phyloP scores from a whole-genome alignment of 2,113 vertebrate genomes.

The western clawed frog (Xenopus tropicalis) region DNA sequence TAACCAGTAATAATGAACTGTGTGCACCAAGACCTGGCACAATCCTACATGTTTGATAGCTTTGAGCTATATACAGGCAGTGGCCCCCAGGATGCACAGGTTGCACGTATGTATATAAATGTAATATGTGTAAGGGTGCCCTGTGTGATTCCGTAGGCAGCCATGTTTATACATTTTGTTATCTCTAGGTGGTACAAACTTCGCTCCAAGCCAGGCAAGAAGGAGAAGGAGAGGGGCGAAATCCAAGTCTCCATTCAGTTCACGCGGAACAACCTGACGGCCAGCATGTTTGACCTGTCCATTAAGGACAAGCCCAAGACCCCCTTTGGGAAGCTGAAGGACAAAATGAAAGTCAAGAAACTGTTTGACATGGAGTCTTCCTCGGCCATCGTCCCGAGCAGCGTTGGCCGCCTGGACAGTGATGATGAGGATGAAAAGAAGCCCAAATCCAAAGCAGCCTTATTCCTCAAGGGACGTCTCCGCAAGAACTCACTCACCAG shows the following conservation, averaged over 20 bases:
- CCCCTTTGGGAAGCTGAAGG: slow-evolving; percentile 85
- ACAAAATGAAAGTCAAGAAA: slow-evolving; percentile 85
- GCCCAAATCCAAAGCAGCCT: slow-evolving; percentile 80
- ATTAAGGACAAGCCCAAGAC: slow-evolving; percentile 85
- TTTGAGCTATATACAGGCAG: no score
- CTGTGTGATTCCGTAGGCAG: no score
- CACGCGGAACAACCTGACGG: slow-evolving; percentile 83
- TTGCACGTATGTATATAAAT: no score
- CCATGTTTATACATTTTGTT: not conserved
- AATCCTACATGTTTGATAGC: no score
- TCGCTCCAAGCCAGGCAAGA: slow-evolving; percentile 89
- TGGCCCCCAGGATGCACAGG: no score
- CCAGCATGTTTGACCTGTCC: slow-evolving; percentile 97
- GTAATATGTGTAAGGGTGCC: no score
- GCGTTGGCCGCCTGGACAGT: slow-evolving; percentile 71
- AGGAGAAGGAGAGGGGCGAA: slow-evolving; percentile 94
- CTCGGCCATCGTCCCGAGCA: slow-evolving; percentile 77
- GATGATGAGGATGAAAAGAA: slow-evolving; percentile 78
- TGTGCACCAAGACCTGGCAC: no score
- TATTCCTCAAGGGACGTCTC: slow-evolving; percentile 83
- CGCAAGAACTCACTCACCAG: slow-evolving; percentile 85
- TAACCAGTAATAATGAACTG: no score
- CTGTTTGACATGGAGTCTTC: slow-evolving; percentile 76
- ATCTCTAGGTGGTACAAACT: slow-evolving; percentile 85
- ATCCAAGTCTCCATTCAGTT: slow-evolving; percentile 88